Base-by-base conservation (phyloP, 2,113 vertebrate genomes). In the Xiphophorus hellerii region DNA sequence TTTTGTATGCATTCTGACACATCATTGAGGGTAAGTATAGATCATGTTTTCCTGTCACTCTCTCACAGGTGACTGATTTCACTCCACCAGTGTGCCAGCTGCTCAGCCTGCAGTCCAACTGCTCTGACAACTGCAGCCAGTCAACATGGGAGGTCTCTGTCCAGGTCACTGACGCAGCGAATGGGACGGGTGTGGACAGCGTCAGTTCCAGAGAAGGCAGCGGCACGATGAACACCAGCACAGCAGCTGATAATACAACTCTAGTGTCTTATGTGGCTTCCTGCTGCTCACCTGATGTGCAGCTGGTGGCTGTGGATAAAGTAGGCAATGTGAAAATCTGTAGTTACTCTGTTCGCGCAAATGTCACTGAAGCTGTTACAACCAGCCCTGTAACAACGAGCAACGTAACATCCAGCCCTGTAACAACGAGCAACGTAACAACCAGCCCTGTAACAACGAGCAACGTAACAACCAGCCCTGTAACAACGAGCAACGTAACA, bases 31-130 rank as follows among this genome's bases (percentile, higher is more conserved):
- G 1, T 22, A 54, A 54, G 22, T 7, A 10, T 2, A 12, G 1
- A 12, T 25, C 9, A 44, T 65, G 8, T 64, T 33, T 22, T 65
- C 22, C 9, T 11, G 39, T 22, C 13, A 29, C 51, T 35, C 60
- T 15, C 30, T 30, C 14, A 5, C 22, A 94, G 93, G 90, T 92
- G 30, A 91, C 78, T 0, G 93, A 93, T 78, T 80, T 93, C 66
- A 77, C 22, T 4, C 30, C 10, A 0, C 92, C 94, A 0, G 68
- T 28, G 27, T 94, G 93, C 65, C 4, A 87, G 65, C 48, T 77
- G 54, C 27, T 89, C 67, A 78, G 66, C 6, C 27, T 88, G 4
- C 63, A 29, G 54, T 62, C 81, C 60, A 82, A 76, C 69, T 94
- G 94, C 77, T 70, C 83, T 3, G 61, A 33, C 0, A 74, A 77